Percentiles rank a stretch among this genome's conserved stretches.
Conservation (phyloP, 2,888 invertebrate genomes). For the Candidula unifasciata region DNA sequence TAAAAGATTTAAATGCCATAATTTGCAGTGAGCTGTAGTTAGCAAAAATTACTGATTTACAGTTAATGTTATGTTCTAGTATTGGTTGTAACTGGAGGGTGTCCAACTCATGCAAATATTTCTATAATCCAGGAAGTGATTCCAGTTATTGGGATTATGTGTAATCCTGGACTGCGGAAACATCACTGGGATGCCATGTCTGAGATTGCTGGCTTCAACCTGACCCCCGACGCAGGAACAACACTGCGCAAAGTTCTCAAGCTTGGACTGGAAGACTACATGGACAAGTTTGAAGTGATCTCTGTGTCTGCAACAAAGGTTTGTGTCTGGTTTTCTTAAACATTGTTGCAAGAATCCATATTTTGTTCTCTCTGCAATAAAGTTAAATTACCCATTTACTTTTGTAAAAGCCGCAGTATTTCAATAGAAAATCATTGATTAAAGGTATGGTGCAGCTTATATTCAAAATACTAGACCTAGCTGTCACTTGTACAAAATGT, state of each 20-base stretch:
- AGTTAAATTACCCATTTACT: no score
- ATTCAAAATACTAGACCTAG: no score
- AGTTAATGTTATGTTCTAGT: no score
- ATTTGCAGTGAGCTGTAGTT: no score
- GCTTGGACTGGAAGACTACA: slow-evolving; percentile 84
- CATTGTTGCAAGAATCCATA: no score
- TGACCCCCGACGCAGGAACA: slow-evolving; percentile 91
- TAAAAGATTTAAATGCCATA: no score
- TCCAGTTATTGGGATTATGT: slow-evolving; percentile 90
- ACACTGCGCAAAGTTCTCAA: slow-evolving; percentile 88
- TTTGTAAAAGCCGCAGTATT: no score
- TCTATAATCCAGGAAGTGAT: slow-evolving; percentile 78
- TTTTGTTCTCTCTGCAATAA: no score
- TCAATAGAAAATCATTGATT: no score
- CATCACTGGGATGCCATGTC: slow-evolving; percentile 94
- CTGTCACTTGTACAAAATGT: no score
- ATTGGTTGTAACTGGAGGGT: neutral
- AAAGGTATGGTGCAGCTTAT: no score
- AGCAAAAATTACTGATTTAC: no score
- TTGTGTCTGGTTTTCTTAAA: slow-evolving; percentile 62
- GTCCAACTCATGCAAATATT: neutral
- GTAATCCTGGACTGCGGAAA: slow-evolving; percentile 88
- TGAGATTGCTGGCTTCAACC: slow-evolving; percentile 86
- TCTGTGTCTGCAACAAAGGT: slow-evolving; percentile 80
- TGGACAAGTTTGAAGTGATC: slow-evolving; percentile 82